Evolutionary conservation across 2,888 invertebrate species (phyloP).

Genomic region (Pyrrhopygopsis socrates): DNA sequence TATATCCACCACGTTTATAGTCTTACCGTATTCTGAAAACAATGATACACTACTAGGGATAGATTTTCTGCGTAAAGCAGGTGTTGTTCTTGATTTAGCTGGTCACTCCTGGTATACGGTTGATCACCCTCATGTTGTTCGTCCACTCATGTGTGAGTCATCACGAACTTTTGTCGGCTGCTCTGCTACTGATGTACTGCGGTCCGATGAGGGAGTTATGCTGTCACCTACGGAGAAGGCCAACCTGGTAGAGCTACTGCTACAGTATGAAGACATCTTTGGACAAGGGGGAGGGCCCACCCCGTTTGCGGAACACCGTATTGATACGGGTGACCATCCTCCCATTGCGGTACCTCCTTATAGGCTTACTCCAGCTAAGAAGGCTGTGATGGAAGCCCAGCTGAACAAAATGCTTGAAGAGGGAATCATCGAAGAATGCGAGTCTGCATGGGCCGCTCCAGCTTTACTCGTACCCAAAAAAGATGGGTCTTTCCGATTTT

Average conservation of each 20-base stretch:
- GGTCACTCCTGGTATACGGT: background rate
- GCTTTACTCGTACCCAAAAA: background rate
- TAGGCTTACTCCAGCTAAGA: background rate
- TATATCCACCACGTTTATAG: background rate
- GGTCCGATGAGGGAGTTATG: background rate
- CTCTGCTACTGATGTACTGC: background rate
- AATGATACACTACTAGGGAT: background rate
- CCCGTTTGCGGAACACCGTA: background rate
- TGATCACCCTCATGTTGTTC: background rate
- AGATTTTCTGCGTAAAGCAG: conserved; percentile 6
- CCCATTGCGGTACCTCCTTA: background rate
- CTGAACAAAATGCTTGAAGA: background rate
- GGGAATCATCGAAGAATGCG: background rate
- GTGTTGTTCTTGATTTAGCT: background rate
- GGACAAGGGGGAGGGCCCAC: background rate
- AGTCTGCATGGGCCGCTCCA: background rate
- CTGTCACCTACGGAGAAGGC: background rate
- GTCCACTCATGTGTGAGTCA: background rate
- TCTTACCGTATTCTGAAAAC: background rate
- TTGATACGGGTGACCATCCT: background rate
- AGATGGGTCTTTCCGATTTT: background rate
- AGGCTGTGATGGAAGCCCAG: background rate
- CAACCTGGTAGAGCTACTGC: background rate
- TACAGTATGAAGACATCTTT: background rate
- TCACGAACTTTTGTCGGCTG: background rate